Base-by-base conservation (phyloP, 2,797 vertebrate genomes). In the Pipistrellus pygmaeus region DNA sequence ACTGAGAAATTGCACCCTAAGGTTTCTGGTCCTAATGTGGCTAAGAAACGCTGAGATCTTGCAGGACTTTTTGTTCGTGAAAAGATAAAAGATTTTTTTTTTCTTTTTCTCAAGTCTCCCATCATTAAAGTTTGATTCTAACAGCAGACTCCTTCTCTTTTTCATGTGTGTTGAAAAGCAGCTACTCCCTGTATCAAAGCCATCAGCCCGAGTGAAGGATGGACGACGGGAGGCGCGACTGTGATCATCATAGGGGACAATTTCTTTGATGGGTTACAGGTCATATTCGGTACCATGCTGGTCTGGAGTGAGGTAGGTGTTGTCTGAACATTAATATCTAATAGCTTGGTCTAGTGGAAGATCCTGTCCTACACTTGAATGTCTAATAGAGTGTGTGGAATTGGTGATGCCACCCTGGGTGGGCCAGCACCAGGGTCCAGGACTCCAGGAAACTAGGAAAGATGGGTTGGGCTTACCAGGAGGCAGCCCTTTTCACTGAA, bases 231-330 rank as follows among this genome's bases (percentile, higher is more conserved):
- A 97, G 99, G 99, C 80, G 99, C 99, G 91, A 99, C 99, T 86
- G 99, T 99, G 98, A 99, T 99, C 98, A 99, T 99, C 98, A 99
- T 99, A 97, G 99, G 99, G 96, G 99, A 99, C 98, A 99, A 99
- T 98, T 99, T 99, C 98, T 99, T 99, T 97, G 99, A 99, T 93
- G 99, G 99, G 96, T 99, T 99, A 98, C 99, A 99, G 98, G 99
- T 99, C 98, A 99, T 99, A 98, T 99, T 99, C 94, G 99, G 99
- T 97, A 99, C 99, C 98, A 99, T 99, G 99, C 98, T 99, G 99
- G 99, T 99, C 95, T 99, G 99, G 99, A 99, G 99, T 98, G 99
- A 99, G 99, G 99, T 99, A 98, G 98, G 99, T 98, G 98, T 98
- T 98, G 97, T 98, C 97, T 98, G 98, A 97, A 98, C 96, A 93